phyloP scores from a whole-genome alignment of 2,113 vertebrate genomes.

The Bombycilla garrulus region DNA sequence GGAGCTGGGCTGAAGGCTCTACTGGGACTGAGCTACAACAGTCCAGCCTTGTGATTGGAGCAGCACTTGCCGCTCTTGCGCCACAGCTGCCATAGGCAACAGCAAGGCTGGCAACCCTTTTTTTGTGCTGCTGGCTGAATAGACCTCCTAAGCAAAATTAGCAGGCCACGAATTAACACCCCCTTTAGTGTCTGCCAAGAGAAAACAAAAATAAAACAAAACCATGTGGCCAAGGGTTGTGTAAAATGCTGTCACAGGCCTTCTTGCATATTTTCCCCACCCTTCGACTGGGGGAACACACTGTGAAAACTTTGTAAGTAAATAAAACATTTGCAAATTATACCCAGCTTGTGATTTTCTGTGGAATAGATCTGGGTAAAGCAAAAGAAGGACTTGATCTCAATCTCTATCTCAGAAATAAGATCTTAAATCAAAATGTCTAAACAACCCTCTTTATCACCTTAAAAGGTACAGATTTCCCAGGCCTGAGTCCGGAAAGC shows the following conservation, averaged over 20 bases:
- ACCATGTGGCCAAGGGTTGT: slow-evolving; percentile 30
- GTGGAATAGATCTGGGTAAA: not conserved
- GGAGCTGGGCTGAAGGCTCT: not conserved
- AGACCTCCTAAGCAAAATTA: slow-evolving; percentile 33
- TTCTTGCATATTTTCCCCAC: slow-evolving; percentile 27
- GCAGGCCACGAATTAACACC: slow-evolving; percentile 28
- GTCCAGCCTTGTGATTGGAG: fast-evolving
- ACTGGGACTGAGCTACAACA: fast-evolving
- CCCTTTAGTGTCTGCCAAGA: slow-evolving; percentile 25
- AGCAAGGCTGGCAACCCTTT: not conserved
- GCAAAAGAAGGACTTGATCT: not conserved
- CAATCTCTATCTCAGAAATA: not conserved
- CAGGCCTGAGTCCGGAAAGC: not conserved
- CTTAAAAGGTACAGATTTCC: not conserved
- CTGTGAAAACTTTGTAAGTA: slow-evolving; percentile 34
- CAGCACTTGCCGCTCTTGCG: not conserved
- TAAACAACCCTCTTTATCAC: not conserved
- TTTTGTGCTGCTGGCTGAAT: not conserved
- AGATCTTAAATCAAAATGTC: not conserved
- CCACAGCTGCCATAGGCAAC: not conserved
- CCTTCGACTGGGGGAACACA: not conserved
- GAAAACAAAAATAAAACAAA: slow-evolving; percentile 56
- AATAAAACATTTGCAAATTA: slow-evolving; percentile 48
- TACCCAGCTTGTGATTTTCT: slow-evolving; percentile 28
- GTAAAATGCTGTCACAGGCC: slow-evolving; percentile 38